Base-by-base conservation (phyloP, 2,113 vertebrate species). In the Zootoca vivipara region DNA sequence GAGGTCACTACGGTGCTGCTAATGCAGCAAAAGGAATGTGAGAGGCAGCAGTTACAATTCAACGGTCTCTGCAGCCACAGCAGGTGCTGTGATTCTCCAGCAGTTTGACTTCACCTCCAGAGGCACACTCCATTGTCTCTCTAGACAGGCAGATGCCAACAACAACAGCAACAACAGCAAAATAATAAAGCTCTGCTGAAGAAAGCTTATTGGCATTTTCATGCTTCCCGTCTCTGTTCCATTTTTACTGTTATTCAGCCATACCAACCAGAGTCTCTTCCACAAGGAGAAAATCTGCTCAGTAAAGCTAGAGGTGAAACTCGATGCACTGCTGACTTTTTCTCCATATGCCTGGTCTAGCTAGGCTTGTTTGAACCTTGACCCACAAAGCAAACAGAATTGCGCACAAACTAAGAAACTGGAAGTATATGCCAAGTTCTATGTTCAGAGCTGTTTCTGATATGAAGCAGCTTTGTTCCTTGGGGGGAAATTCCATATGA, bases 291-390 rank as follows among this genome's bases (percentile, higher is more conserved):
- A 62, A 65, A 88, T 85, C 70, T 90, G 86, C 84, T 89, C 82
- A 82, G 80, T 64, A 85, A 89, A 89, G 38, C 85, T 92, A 87
- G 87, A 91, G 85, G 74, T 70, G 78, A 78, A 91, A 91, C 82
- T 89, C 86, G 86, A 65, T 64, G 82, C 7, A 0, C 69, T 80
- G 83, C 65, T 30, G 2, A 87, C 70, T 82, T 88, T 91, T 89
- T 89, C 88, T 79, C 22, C 22, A 85, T 24, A 89, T 92, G 85
- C 92, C 82, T 72, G 89, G 75, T 89, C 83, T 30, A 83, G 28
- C 5, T 77, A 89, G 58, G 56, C 82, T 85, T 90, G 70, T 69
- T 67, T 93, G 56, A 90, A 89, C 89, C 83, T 93, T 78, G 2
- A 91, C 90, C 72, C 16, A 9, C 90, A 74, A 33, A 90, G 42